Evolutionary conservation across 2,113 vertebrate species (phyloP).

Genomic region (Tyto alba): DNA sequence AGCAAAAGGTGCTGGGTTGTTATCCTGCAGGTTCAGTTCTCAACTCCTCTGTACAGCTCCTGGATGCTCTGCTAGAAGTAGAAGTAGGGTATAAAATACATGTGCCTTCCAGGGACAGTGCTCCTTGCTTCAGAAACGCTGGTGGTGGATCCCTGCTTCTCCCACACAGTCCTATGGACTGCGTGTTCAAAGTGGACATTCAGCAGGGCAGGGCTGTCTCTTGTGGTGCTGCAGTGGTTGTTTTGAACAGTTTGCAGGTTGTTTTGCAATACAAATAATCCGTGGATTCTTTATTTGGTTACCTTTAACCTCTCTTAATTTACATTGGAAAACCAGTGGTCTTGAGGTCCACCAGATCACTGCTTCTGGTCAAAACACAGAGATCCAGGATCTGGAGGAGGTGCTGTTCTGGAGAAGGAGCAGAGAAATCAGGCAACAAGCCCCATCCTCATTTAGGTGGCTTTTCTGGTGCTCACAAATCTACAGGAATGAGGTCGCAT

Average conservation of each 20-base stretch:
- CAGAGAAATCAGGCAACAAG: neutral
- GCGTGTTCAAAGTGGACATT: neutral
- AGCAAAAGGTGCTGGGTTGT: neutral
- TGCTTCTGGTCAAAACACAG: neutral
- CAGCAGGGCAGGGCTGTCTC: neutral
- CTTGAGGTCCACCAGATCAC: neutral
- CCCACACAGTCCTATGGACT: neutral
- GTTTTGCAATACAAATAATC: neutral
- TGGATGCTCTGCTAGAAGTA: neutral
- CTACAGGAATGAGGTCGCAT: neutral
- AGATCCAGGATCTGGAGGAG: neutral
- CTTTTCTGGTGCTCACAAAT: neutral
- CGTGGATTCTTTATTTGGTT: neutral
- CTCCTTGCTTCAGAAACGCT: neutral
- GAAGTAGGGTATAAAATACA: neutral
- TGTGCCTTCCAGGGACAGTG: fast-evolving
- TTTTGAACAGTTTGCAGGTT: neutral
- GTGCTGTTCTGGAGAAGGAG: neutral
- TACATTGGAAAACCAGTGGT: neutral
- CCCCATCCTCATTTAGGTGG: neutral
- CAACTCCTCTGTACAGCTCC: neutral
- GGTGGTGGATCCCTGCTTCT: neutral
- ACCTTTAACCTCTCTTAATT: neutral
- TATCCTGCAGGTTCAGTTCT: neutral
- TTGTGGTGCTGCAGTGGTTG: fast-evolving